phyloP scores from a whole-genome alignment of 2,113 vertebrate species.

The Sus scrofa region DNA sequence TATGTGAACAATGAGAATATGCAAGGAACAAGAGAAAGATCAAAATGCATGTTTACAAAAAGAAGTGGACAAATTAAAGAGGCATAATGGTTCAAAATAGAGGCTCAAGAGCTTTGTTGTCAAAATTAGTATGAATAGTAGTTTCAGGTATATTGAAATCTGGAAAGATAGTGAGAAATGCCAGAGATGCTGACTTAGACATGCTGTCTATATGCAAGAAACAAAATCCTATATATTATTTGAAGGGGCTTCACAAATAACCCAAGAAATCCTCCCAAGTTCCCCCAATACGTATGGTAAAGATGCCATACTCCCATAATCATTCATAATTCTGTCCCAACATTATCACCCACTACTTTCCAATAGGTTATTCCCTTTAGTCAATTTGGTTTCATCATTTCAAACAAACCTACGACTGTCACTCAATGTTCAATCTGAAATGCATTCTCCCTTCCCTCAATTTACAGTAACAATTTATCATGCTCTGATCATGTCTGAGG shows the following conservation, averaged over 20 bases:
- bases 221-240: too few species aligned
- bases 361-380: background rate
- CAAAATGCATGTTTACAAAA: conserved; percentile 43
- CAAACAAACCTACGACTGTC: background rate
- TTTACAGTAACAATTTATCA: background rate
- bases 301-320: background rate
- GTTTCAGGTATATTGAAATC: conserved; percentile 44
- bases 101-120: background rate
- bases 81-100: background rate
- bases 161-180: conserved; percentile 4
- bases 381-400: background rate
- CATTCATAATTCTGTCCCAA: background rate
- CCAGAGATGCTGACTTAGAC: conserved; percentile 34
- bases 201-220: background rate
- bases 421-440: background rate
- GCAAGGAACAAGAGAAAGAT: background rate
- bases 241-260: background rate
- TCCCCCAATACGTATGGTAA: background rate
- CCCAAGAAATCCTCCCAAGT: background rate
- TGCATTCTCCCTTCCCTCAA: conserved; percentile 4
- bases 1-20: conserved; percentile 38
- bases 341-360: background rate
- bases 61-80: conserved; percentile 49
- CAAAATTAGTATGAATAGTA: conserved; percentile 8
- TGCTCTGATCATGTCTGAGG: background rate